Conservation (phyloP, 2,888 invertebrate species). For the Podabrus alpinus region DNA sequence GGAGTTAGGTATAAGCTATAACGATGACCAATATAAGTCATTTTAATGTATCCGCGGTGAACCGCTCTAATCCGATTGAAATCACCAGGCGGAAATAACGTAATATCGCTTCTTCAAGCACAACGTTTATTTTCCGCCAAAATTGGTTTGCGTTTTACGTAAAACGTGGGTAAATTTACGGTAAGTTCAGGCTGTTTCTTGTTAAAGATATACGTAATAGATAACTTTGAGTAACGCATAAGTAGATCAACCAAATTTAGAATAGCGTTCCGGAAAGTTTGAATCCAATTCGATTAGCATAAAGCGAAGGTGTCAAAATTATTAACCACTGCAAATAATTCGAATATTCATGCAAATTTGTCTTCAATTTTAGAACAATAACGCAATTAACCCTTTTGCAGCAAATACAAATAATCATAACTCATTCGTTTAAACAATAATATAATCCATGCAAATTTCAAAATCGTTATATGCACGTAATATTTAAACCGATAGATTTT, state of each 20-base stretch:
- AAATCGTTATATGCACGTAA: not conserved
- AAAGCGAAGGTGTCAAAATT: not conserved
- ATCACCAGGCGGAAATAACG: conserved; percentile 8
- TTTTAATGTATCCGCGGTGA: conserved; percentile 16
- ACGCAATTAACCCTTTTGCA: not conserved
- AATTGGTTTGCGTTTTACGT: conserved; percentile 2
- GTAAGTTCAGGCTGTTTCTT: not conserved
- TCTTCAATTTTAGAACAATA: not conserved
- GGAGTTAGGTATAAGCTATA: not conserved
- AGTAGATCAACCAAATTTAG: not conserved
- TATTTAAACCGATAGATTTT: not conserved
- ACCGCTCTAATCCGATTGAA: conserved; percentile 15
- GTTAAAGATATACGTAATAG: not conserved
- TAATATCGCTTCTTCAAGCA: conserved; percentile 6
- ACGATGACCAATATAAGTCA: conserved; percentile 12
- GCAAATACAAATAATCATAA: not conserved
- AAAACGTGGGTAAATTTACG: not conserved
- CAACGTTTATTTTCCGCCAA: conserved; percentile 12
- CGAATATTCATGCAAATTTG: not conserved
- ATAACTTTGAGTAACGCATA: not conserved
- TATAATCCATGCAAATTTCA: not conserved
- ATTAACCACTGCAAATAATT: not conserved
- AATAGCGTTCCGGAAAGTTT: not conserved
- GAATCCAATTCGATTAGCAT: not conserved
- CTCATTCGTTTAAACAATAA: not conserved